These are phyloP conservation scores for Ostrea denselamellosa DNA, from an alignment of 1,140 invertebrate species.

Conservation along the genomic window DNA sequence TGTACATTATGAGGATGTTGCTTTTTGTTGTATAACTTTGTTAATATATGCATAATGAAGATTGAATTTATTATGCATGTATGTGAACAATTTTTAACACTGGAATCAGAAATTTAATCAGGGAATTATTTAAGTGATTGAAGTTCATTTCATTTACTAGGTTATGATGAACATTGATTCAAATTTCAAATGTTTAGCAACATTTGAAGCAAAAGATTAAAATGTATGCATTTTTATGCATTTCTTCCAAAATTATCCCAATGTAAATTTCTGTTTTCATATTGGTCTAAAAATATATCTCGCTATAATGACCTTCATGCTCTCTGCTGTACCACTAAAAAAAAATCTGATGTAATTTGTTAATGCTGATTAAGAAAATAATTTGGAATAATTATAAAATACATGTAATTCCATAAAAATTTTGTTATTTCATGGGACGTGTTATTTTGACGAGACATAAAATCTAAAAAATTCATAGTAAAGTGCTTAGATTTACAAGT, in stretches of 20 bases:
- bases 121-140: background rate
- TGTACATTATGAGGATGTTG: background rate
- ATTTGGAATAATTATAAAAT: background rate
- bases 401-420: background rate
- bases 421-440: slow-evolving; percentile 1
- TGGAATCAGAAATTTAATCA: slow-evolving; percentile 34
- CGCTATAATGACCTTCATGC: background rate
- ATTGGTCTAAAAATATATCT: background rate
- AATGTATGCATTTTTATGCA: slow-evolving; percentile 3
- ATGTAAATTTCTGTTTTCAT: slow-evolving; percentile 10
- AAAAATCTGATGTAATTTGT: too few species aligned
- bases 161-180: background rate
- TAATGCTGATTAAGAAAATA: too few species aligned
- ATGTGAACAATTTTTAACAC: background rate
- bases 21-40: slow-evolving; percentile 8
- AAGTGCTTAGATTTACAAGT: slow-evolving; percentile 29
- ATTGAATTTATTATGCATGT: background rate
- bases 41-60: slow-evolving; percentile 18
- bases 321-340: background rate
- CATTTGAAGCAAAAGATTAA: background rate
- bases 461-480: background rate
- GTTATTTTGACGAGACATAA: slow-evolving; percentile 21
- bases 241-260: background rate
- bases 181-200: background rate
- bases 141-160: background rate